A percentile compares a stretch with the other conserved stretches of the same genome.
These are phyloP conservation scores for Nymphicus hollandicus DNA, from an alignment of 2,113 vertebrate species.

Conservation along the genomic window DNA sequence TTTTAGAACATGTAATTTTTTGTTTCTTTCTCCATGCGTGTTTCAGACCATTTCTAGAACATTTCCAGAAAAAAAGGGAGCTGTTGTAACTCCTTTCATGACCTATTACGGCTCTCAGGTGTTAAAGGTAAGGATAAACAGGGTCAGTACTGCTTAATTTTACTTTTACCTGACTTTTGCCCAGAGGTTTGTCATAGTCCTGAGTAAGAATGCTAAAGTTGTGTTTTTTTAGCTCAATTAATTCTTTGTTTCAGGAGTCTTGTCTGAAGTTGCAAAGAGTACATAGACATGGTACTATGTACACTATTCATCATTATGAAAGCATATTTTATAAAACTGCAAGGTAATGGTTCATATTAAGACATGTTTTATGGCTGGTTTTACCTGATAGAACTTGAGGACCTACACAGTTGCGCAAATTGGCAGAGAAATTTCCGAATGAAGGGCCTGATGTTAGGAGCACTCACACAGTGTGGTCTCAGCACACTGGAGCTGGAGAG, in stretches of 20 bases:
- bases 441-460: not conserved
- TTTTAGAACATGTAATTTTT: not conserved
- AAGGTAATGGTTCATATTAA: not conserved
- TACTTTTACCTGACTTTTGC: not conserved
- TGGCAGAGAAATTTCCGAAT: not conserved
- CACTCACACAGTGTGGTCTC: fast-evolving
- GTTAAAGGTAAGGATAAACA: not conserved
- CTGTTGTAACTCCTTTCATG: not conserved
- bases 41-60: not conserved
- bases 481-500: not conserved
- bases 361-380: not conserved
- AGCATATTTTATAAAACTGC: not conserved
- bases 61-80: not conserved
- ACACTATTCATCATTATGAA: not conserved
- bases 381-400: not conserved
- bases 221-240: not conserved
- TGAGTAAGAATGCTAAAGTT: not conserved
- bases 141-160: not conserved
- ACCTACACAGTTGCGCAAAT: not conserved
- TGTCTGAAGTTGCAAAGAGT: not conserved
- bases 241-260: not conserved
- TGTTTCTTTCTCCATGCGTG: not conserved
- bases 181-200: not conserved
- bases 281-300: not conserved
- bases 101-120: not conserved